Conservation (phyloP, 37 sponge, comb jelly and placozoan species). For the Oscarella lobularis region DNA sequence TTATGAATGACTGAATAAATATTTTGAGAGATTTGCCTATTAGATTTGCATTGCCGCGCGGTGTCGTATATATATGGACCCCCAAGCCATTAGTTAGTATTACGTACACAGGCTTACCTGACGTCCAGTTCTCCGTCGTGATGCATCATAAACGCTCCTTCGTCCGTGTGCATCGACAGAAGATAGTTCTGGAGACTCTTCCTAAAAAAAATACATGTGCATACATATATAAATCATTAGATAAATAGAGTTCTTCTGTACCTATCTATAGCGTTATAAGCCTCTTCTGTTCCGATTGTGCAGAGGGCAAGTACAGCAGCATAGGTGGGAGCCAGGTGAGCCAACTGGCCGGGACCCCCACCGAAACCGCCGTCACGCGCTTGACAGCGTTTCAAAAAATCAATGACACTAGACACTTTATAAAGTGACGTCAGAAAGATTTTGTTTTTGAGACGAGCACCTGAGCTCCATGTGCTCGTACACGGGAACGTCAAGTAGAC, state of each 20-base stretch:
- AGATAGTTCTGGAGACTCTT: constrained; percentile 19
- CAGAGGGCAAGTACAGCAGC: constrained; percentile 82
- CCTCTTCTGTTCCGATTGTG: constrained; percentile 64
- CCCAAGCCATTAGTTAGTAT: no score
- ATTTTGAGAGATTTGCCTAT: no score
- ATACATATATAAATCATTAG: background rate
- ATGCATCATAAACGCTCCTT: constrained; percentile 89
- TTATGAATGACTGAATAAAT: no score
- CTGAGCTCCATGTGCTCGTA: no score
- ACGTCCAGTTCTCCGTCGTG: constrained; percentile 91
- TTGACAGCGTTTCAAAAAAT: constrained; percentile 75
- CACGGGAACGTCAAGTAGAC: constrained; percentile 33
- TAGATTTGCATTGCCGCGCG: no score
- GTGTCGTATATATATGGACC: no score
- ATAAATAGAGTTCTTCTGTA: background rate
- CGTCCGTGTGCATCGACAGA: constrained; percentile 40
- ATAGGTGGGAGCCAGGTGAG: constrained; percentile 95
- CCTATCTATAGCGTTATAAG: constrained; percentile 25
- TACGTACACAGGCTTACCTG: constrained; percentile 25
- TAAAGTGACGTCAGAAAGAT: no score
- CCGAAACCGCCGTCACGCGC: constrained; percentile 76
- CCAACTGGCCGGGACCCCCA: constrained; percentile 89
- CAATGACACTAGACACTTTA: constrained; percentile 20
- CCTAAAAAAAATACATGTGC: background rate
- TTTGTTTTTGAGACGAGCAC: no score